Evolutionary conservation across 2,888 invertebrate genomes (phyloP), one percentile per base, ranked within the genome.

Genomic region (Tholera decimalis): DNA sequence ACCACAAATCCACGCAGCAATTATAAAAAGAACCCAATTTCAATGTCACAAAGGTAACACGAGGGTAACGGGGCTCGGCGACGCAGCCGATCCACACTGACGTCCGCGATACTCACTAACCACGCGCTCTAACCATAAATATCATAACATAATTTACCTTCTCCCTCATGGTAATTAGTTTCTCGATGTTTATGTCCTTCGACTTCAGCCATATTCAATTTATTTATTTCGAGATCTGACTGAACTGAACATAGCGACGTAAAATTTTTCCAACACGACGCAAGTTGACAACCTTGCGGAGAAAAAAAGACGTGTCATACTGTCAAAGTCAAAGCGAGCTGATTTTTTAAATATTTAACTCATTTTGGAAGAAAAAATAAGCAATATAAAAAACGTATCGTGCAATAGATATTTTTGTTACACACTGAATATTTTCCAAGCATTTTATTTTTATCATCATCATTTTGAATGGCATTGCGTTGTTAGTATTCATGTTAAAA

Each of bases 11-110:
- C 94, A 94, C 91, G 92, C 94, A 95, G 93, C 93, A 94, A 94
- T 91, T 94, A 94, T 93, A 94, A 95, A 94, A 95, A 95, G 94
- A 94, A 93, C 93, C 93, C 92, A 92, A 90, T 91, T 94, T 94
- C 95, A 95, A 95, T 95, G 95, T 95, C 95, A 94, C 93, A 91
- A 91, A 90, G 85, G 91, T 86, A 92, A 92, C 94, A 94, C 93
- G 95, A 94, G 93, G 94, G 91, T 88, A 87, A 79, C 88, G 87
- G 85, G 85, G 85, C 83, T 86, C 86, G 83, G 81, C 88, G 83
- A 89, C 87, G 86, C 87, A 85, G 86, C 87, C 89, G 89, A 82
- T 86, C 84, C 80, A 79, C 84, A 83, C 87, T 72, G 80, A 84
- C 85, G 87, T 83, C 82, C 85, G 87, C 89, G 91, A 88, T 88